Evolutionary conservation across 2,888 invertebrate species (phyloP).

Genomic region (Crioceris asparagi): DNA sequence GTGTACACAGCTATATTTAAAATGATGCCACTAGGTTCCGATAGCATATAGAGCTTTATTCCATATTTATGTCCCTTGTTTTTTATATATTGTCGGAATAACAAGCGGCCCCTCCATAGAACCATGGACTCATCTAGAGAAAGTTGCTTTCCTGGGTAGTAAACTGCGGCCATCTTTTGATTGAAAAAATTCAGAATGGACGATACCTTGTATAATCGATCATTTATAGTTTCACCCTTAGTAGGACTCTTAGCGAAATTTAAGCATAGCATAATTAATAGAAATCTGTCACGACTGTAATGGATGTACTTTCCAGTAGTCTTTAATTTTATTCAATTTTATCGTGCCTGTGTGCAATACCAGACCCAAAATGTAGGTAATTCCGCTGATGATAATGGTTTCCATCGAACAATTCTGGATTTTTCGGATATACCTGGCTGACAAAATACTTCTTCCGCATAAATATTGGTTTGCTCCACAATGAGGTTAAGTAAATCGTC

Average conservation of each 20-base stretch:
- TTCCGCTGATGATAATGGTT: background rate
- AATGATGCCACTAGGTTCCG: conserved; percentile 1
- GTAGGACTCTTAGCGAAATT: background rate
- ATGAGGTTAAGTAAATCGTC: background rate
- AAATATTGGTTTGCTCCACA: background rate
- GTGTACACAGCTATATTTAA: conserved; percentile 1
- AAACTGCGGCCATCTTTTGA: conserved; percentile 3
- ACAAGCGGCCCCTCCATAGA: background rate
- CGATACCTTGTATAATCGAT: conserved; percentile 1
- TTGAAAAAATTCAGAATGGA: conserved; percentile 1
- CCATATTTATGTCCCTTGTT: background rate
- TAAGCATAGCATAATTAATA: background rate
- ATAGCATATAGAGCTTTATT: conserved; percentile 1
- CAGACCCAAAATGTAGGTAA: background rate
- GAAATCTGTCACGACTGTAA: background rate
- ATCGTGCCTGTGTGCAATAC: background rate
- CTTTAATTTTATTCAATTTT: conserved; percentile 3
- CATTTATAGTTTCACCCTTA: background rate
- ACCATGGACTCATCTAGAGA: background rate
- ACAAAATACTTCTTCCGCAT: background rate
- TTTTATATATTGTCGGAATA: background rate
- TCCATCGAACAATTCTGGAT: background rate
- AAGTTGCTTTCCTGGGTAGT: background rate
- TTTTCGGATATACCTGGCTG: background rate
- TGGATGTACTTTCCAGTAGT: conserved; percentile 3